A percentile compares a stretch with the other conserved stretches of the same genome.
These are phyloP conservation scores for Ophion ventricosus DNA, from an alignment of 2,888 invertebrate genomes.

Conservation along the genomic window DNA sequence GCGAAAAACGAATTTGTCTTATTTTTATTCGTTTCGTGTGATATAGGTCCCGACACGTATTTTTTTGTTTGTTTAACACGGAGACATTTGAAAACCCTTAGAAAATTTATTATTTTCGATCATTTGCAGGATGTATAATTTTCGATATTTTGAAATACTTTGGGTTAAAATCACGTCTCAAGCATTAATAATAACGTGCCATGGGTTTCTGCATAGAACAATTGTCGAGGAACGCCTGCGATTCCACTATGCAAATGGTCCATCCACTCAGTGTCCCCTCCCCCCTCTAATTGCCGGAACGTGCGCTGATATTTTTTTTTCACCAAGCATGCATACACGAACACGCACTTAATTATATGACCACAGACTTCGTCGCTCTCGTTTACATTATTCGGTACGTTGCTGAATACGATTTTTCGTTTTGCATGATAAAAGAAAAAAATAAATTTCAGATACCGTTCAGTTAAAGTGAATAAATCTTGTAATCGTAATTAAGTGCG, in stretches of 20 bases:
- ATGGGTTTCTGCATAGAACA: neutral
- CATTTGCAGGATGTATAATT: neutral
- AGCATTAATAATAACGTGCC: neutral
- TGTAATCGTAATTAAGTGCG: slow-evolving; percentile 8
- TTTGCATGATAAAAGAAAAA: neutral
- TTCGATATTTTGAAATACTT: neutral
- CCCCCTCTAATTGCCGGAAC: neutral
- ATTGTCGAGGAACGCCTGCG: neutral
- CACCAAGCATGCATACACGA: neutral
- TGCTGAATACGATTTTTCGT: neutral
- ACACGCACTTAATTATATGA: neutral
- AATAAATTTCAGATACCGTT: neutral
- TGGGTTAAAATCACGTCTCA: neutral
- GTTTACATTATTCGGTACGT: neutral
- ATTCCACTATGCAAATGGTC: neutral
- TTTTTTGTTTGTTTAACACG: neutral
- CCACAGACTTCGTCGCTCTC: neutral
- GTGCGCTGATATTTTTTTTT: neutral
- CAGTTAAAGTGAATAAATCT: neutral
- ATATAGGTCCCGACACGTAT: neutral
- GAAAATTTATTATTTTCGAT: neutral
- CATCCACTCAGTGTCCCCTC: neutral
- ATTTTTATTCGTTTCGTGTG: neutral
- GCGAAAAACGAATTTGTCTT: neutral
- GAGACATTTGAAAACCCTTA: neutral